Percentiles rank a stretch among this genome's conserved stretches.
These are phyloP conservation scores for Phymastichus coffea DNA, from an alignment of 1,140 invertebrate species.

Conservation along the genomic window DNA sequence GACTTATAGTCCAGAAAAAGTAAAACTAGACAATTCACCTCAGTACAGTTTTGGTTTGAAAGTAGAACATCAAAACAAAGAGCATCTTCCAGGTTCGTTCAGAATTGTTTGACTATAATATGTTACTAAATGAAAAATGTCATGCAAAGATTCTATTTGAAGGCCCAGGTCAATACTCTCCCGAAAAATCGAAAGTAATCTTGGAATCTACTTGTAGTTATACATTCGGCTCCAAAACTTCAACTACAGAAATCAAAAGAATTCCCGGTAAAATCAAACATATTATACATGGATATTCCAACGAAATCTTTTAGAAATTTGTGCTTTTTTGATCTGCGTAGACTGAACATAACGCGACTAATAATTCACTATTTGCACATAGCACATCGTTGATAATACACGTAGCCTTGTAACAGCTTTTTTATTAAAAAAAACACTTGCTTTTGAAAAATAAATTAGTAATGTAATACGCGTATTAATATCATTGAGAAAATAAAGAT, in stretches of 20 bases:
- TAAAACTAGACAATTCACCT: conserved; percentile 64
- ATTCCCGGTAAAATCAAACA: conserved; percentile 54
- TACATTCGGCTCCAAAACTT: conserved; percentile 62
- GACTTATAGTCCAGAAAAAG: conserved; percentile 62
- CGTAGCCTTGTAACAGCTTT: too few species aligned
- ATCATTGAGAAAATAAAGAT: too few species aligned
- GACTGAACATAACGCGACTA: too few species aligned
- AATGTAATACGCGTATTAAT: too few species aligned
- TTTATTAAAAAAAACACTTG: too few species aligned
- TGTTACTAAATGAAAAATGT: background rate
- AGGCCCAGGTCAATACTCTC: conserved; percentile 61
- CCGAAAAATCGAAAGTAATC: conserved; percentile 64
- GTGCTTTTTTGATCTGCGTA: too few species aligned
- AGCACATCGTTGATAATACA: too few species aligned
- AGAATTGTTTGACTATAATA: conserved; percentile 12
- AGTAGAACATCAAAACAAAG: conserved; percentile 36
- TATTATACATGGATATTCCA: too few species aligned
- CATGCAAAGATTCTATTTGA: conserved; percentile 24
- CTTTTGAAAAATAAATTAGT: too few species aligned
- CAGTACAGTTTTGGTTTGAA: conserved; percentile 62
- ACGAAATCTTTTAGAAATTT: too few species aligned
- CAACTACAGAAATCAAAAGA: conserved; percentile 54
- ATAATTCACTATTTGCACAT: too few species aligned
- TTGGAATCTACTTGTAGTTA: conserved; percentile 64
- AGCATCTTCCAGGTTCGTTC: conserved; percentile 43